Evolutionary conservation across 2,797 vertebrate genomes (phyloP), one percentile per base, ranked within the genome.

Genomic region (Melanotaenia parkinsoni): DNA sequence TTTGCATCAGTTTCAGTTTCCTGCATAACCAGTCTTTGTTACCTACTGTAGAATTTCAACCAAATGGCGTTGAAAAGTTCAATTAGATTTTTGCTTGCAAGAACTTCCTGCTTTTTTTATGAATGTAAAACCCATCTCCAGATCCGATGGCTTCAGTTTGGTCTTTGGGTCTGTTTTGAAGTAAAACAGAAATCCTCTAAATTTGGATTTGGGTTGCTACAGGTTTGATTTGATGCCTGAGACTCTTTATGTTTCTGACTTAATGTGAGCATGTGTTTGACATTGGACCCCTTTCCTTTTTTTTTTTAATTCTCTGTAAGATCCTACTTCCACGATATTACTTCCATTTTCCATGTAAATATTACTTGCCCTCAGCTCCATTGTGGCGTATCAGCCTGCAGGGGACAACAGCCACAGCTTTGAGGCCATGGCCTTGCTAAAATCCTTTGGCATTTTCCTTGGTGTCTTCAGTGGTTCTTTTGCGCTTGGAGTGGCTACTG

Each of bases 391-490:
- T 87, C 98, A 98, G 93, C 98, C 98, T 0, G 92, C 95, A 0
- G 97, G 97, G 16, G 96, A 97, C 92, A 98, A 98, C 92, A 97
- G 95, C 82, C 96, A 99, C 93, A 97, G 96, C 1, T 99, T 99
- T 58, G 97, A 99, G 74, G 96, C 95, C 80, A 95, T 94, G 65
- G 98, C 98, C 0, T 93, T 99, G 96, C 92, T 99, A 76, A 97
- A 97, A 72, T 99, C 96, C 50, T 96, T 99, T 0, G 96, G 98
- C 9, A 91, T 98, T 76, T 99, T 99, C 89, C 91, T 99, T 67
- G 98, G 96, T 0, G 96, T 99, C 86, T 99, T 99, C 89, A 98
- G 97, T 73, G 98, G 97, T 16, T 99, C 98, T 40, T 99, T 99
- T 67, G 95, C 96, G 5, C 96, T 99, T 66, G 98, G 98, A 24